These are phyloP conservation scores for Hyposoter dolosus DNA, from an alignment of 2,888 invertebrate genomes.

Conservation along the genomic window DNA sequence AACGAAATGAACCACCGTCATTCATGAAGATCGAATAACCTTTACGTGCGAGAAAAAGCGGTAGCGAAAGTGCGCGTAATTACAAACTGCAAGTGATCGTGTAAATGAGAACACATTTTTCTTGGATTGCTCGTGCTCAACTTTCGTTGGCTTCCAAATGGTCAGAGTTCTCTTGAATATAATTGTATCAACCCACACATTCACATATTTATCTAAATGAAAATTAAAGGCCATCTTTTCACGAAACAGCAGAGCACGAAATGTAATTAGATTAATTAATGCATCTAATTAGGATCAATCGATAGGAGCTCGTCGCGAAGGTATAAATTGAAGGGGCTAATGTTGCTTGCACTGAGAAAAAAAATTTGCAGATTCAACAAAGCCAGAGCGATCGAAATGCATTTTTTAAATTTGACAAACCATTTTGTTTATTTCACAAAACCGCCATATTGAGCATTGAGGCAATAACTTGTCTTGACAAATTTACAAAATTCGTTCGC, in stretches of 20 bases:
- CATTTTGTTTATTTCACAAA: no score
- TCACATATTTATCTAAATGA: neutral
- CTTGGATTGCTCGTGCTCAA: neutral
- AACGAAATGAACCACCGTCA: neutral
- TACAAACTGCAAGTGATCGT: neutral
- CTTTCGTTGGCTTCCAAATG: neutral
- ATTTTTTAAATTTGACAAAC: no score
- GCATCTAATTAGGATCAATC: neutral
- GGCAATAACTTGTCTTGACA: no score
- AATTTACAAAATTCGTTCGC: no score
- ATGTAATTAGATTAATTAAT: neutral
- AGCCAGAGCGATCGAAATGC: no score
- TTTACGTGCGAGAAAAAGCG: constrained; percentile 10
- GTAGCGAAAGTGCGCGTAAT: constrained; percentile 26
- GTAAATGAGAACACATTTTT: neutral
- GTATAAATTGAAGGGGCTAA: neutral
- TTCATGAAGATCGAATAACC: constrained; percentile 25
- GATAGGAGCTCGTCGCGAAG: neutral
- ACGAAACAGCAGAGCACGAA: neutral
- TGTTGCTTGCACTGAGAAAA: no score
- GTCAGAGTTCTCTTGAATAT: neutral
- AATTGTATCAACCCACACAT: neutral
- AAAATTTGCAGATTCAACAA: no score
- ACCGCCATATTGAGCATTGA: no score
- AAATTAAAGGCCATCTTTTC: neutral